phyloP scores from a whole-genome alignment of 2,888 invertebrate species.

The Rhagonycha fulva region DNA sequence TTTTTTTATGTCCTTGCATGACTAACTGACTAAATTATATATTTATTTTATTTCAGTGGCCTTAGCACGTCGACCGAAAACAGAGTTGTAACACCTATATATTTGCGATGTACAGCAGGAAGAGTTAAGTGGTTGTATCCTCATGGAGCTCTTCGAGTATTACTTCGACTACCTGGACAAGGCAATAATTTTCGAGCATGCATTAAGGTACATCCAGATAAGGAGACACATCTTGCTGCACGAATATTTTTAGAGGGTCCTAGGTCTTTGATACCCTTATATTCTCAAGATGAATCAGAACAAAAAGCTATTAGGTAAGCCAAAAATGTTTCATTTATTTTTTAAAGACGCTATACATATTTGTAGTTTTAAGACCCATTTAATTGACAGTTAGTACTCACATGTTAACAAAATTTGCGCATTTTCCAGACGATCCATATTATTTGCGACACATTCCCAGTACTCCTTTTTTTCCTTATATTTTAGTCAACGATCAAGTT shows the following conservation, averaged over 20 bases:
- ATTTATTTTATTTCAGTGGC: constrained; percentile 60
- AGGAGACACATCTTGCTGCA: constrained; percentile 53
- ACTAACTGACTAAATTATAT: neutral
- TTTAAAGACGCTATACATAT: no score
- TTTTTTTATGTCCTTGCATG: neutral
- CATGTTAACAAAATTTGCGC: no score
- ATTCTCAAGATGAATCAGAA: constrained; percentile 62
- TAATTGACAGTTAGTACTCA: no score
- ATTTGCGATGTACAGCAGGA: constrained; percentile 75
- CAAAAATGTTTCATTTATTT: neutral
- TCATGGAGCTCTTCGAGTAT: constrained; percentile 70
- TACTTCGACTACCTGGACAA: constrained; percentile 62
- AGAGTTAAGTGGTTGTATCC: constrained; percentile 77
- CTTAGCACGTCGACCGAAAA: constrained; percentile 54
- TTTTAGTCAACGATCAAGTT: no score
- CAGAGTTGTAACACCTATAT: constrained; percentile 75
- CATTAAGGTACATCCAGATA: constrained; percentile 60
- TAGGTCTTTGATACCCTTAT: constrained; percentile 62
- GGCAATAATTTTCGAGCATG: constrained; percentile 72
- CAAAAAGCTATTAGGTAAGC: constrained; percentile 50
- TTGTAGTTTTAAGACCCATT: neutral
- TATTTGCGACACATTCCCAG: neutral
- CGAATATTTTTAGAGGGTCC: constrained; percentile 70
- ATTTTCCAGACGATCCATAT: no score
- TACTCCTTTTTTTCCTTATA: neutral